A percentile compares a stretch with the other conserved stretches of the same genome.
phyloP scores from a whole-genome alignment of 2,888 invertebrate genomes.

The Latrodectus hesperus region DNA sequence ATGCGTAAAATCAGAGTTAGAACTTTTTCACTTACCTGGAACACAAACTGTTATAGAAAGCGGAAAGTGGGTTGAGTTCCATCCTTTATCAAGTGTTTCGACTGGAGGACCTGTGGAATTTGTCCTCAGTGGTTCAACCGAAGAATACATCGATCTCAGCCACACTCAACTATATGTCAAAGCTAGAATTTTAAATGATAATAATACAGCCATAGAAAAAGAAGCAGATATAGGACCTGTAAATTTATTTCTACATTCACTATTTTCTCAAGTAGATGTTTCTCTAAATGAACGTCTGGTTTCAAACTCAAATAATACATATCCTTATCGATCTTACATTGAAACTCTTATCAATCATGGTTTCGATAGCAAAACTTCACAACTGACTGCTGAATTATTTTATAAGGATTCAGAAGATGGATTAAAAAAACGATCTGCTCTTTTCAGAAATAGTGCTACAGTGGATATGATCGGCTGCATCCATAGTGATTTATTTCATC shows the following conservation, averaged over 20 bases:
- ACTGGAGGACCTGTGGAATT: not conserved
- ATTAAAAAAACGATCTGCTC: not conserved
- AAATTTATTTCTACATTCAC: slow-evolving; percentile 14
- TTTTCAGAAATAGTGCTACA: too few relatives aligned
- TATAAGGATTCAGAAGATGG: slow-evolving; percentile 8
- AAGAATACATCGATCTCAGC: not conserved
- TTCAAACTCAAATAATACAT: not conserved
- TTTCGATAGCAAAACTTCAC: slow-evolving; percentile 8
- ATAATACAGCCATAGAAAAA: not conserved
- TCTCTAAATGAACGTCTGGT: slow-evolving; percentile 1
- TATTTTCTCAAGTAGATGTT: slow-evolving; percentile 19
- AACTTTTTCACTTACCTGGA: not conserved
- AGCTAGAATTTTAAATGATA: not conserved
- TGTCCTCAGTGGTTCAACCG: not conserved
- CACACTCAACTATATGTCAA: not conserved
- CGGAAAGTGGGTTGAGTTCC: not conserved
- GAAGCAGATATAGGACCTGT: not conserved
- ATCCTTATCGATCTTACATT: slow-evolving; percentile 6
- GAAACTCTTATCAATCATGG: not conserved
- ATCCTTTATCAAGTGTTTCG: not conserved
- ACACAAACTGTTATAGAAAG: not conserved
- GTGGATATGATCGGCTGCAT: too few relatives aligned
- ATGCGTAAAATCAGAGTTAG: not conserved
- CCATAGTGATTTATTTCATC: too few relatives aligned
- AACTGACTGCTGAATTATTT: not conserved